Evolutionary conservation across 2,888 invertebrate genomes (phyloP).

Genomic region (Dorcus parallelipipedus): DNA sequence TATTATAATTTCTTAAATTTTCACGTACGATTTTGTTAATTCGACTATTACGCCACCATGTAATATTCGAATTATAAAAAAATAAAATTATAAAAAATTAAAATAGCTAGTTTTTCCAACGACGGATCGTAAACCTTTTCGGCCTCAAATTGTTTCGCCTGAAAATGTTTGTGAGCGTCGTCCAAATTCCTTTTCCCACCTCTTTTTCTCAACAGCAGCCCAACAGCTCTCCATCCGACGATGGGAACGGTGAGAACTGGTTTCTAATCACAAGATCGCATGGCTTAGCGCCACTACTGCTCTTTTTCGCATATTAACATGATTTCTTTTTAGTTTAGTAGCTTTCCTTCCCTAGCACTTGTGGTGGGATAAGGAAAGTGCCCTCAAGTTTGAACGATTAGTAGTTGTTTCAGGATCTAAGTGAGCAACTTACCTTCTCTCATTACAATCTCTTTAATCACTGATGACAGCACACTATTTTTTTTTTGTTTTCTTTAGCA

Average conservation of each 20-base stretch:
- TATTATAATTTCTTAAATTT: slow-evolving; percentile 23
- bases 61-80: slow-evolving; percentile 30
- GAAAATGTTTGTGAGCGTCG: slow-evolving; percentile 18
- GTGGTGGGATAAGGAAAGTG: slow-evolving; percentile 77
- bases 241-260: slow-evolving; percentile 41
- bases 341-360: slow-evolving; percentile 43
- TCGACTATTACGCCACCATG: slow-evolving; percentile 28
- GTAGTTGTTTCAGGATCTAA: slow-evolving; percentile 23
- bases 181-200: not conserved
- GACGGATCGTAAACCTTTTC: too few relatives aligned
- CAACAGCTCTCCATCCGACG: not conserved
- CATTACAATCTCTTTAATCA: slow-evolving; percentile 36
- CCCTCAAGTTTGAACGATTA: slow-evolving; percentile 52
- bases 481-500: slow-evolving; percentile 10
- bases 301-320: slow-evolving; percentile 31
- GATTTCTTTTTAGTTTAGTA: slow-evolving; percentile 32
- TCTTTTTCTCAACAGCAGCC: too few relatives aligned
- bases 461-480: not conserved
- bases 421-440: slow-evolving; percentile 44
- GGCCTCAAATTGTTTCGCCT: not conserved
- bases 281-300: slow-evolving; percentile 35
- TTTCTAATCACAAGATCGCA: slow-evolving; percentile 35
- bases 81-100: slow-evolving; percentile 19
- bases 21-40: slow-evolving; percentile 19
- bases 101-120: not conserved